Percentiles rank a stretch among this genome's conserved stretches.
Conservation (phyloP, 2,797 vertebrate species). For the Peromyscus eremicus region DNA sequence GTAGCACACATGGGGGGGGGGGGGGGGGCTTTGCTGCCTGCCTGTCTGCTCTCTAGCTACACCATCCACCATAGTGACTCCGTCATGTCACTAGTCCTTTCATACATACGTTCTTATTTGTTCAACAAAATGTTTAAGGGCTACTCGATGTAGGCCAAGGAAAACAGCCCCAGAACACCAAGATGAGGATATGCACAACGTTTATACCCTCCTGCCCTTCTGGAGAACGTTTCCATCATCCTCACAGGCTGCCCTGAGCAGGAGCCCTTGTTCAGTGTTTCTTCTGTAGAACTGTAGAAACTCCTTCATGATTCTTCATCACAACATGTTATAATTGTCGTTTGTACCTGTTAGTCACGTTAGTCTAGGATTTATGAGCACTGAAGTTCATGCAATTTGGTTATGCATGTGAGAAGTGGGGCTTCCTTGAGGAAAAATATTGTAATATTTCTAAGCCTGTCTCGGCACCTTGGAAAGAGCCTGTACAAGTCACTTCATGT, state of each 20-base stretch:
- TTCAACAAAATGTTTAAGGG: not conserved
- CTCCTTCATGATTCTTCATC: not conserved
- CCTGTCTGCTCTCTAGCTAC: not conserved
- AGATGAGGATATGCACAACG: not conserved
- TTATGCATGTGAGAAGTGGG: not conserved
- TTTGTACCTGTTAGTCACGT: not conserved
- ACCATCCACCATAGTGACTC: not conserved
- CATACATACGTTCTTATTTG: not conserved
- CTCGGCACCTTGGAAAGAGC: not conserved
- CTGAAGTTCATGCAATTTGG: not conserved
- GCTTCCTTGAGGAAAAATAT: constrained; percentile 34
- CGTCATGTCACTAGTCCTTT: not conserved
- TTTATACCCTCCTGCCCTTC: not conserved
- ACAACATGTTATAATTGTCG: not conserved
- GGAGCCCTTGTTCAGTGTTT: not conserved
- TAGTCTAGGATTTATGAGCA: constrained; percentile 20
- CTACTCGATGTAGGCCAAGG: not conserved
- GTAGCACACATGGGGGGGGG: not conserved
- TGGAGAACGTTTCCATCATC: not conserved
- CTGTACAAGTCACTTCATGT: not conserved
- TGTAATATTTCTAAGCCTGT: constrained; percentile 27
- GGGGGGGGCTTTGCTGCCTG: not conserved
- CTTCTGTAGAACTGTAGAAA: constrained; percentile 19
- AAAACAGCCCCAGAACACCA: not conserved
- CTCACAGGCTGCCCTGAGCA: not conserved